Conservation (phyloP, 2,797 vertebrate species). For the Tapera naevia region DNA sequence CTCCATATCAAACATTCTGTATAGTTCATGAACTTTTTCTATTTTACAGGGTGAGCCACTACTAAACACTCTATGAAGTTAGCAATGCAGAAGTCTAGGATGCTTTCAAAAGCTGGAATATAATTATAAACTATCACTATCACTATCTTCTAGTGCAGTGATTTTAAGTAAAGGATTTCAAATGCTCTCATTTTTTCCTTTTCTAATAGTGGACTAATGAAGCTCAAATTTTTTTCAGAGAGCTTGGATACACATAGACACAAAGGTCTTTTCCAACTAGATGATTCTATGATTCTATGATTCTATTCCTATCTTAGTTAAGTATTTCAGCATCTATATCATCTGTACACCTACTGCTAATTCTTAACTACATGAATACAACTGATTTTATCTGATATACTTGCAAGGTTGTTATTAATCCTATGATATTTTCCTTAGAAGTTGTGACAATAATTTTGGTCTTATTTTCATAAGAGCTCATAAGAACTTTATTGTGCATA, state of each 20-base stretch:
- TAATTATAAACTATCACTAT: neutral
- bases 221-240: neutral
- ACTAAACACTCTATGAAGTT: neutral
- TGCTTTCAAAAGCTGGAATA: neutral
- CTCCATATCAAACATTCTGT: neutral
- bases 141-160: neutral
- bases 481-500: neutral
- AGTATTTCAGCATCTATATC: neutral
- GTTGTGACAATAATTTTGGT: neutral
- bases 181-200: neutral
- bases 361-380: neutral
- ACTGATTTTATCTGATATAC: neutral
- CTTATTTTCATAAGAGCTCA: neutral
- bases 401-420: neutral
- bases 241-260: neutral
- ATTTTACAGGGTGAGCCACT: neutral
- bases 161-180: neutral
- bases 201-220: neutral
- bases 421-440: neutral
- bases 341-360: neutral
- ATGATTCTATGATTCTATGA: no score
- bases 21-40: neutral
- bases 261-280: no score
- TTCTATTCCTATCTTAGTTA: neutral
- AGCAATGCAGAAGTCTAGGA: neutral